A percentile compares a stretch with the other conserved stretches of the same genome.
These are phyloP conservation scores for Abrostola triplasia DNA, from an alignment of 2,888 invertebrate genomes.

Conservation along the genomic window DNA sequence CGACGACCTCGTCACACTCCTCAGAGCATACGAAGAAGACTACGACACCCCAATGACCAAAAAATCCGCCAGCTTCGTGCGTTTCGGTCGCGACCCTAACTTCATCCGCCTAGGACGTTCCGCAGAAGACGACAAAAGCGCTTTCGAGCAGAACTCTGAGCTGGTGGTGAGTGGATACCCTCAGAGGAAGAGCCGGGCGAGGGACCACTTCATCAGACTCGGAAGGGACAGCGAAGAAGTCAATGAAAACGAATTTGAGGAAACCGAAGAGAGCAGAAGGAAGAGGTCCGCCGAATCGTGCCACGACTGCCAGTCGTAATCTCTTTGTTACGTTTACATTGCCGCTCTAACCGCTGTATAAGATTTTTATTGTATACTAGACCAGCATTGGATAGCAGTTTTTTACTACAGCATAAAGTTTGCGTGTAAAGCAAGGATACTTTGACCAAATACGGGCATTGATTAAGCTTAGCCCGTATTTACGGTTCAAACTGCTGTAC, in stretches of 20 bases:
- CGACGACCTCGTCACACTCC: constrained; percentile 77
- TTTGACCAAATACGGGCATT: neutral
- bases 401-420: neutral
- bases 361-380: constrained; percentile 38
- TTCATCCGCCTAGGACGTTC: constrained; percentile 86
- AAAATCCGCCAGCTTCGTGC: constrained; percentile 75
- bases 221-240: constrained; percentile 81
- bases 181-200: constrained; percentile 79
- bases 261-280: constrained; percentile 71
- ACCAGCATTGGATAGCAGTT: constrained; percentile 35
- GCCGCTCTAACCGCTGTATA: constrained; percentile 41
- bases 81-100: constrained; percentile 81
- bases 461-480: neutral
- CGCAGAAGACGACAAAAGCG: constrained; percentile 69
- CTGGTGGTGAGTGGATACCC: constrained; percentile 71
- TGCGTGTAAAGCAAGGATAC: no score
- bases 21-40: constrained; percentile 79
- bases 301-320: constrained; percentile 79
- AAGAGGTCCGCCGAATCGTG: constrained; percentile 74
- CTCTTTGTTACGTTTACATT: constrained; percentile 47
- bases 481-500: constrained; percentile 17
- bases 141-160: constrained; percentile 68
- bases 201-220: constrained; percentile 82
- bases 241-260: constrained; percentile 68
- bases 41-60: constrained; percentile 72